Evolutionary conservation across 2,888 invertebrate genomes (phyloP).

Genomic region (Lochmaea capreae): DNA sequence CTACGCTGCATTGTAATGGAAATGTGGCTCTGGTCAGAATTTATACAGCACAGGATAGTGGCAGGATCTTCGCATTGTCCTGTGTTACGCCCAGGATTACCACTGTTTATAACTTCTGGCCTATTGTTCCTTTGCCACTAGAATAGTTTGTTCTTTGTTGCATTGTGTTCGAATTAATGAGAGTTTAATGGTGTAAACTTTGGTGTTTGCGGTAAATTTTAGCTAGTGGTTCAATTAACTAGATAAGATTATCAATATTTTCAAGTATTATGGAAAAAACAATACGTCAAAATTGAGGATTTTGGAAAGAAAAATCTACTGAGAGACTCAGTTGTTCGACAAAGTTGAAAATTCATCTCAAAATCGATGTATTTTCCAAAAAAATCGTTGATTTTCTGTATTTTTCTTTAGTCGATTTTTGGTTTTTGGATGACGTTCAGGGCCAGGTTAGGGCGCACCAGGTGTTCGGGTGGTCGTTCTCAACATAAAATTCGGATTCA

Average conservation of each 20-base stretch:
- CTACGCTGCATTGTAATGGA: constrained; percentile 57
- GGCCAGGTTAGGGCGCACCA: too few relatives aligned
- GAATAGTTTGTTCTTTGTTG: constrained; percentile 51
- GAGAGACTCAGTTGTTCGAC: too few relatives aligned
- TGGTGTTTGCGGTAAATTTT: background rate
- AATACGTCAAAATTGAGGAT: too few relatives aligned
- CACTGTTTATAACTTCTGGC: constrained; percentile 54
- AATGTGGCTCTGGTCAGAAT: constrained; percentile 55
- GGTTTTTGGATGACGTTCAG: too few relatives aligned
- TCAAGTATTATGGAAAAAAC: too few relatives aligned
- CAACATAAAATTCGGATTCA: too few relatives aligned
- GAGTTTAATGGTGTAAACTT: constrained; percentile 42
- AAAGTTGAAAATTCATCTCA: too few relatives aligned
- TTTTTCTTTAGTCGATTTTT: too few relatives aligned
- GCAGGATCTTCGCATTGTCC: constrained; percentile 55
- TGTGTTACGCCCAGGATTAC: constrained; percentile 44
- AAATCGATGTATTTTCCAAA: too few relatives aligned
- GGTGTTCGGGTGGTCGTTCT: too few relatives aligned
- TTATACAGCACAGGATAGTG: constrained; percentile 51
- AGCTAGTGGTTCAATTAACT: background rate
- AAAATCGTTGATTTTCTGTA: too few relatives aligned
- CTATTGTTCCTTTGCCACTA: constrained; percentile 46
- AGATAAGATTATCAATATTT: background rate
- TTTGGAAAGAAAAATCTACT: background rate
- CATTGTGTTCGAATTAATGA: constrained; percentile 47